Evolutionary conservation across 2,888 invertebrate species (phyloP).

Genomic region (Urechis unicinctus): DNA sequence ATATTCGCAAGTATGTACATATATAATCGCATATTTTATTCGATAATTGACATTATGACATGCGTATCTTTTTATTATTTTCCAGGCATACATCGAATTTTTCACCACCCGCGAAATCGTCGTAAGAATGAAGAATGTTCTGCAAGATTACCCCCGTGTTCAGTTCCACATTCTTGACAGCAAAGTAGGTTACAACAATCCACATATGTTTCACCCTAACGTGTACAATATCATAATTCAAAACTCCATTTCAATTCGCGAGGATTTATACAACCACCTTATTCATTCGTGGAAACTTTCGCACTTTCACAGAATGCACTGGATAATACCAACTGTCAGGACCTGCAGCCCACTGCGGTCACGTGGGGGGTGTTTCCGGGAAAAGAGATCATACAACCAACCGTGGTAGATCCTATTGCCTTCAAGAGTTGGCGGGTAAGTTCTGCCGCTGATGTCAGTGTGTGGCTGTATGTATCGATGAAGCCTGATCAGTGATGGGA

Average conservation of each 20-base stretch:
- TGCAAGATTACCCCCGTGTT: conserved; percentile 51
- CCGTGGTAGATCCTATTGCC: conserved; percentile 58
- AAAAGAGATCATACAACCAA: conserved; percentile 57
- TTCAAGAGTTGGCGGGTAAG: conserved; percentile 57
- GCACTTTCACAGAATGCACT: conserved; percentile 46
- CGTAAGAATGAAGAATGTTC: conserved; percentile 50
- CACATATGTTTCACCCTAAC: too few relatives aligned
- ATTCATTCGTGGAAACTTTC: too few relatives aligned
- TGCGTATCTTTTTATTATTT: too few relatives aligned
- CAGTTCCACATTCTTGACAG: conserved; percentile 57
- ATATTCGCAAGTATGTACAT: too few relatives aligned
- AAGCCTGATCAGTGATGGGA: too few relatives aligned
- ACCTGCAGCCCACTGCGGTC: conserved; percentile 55
- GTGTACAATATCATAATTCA: too few relatives aligned
- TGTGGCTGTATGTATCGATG: too few relatives aligned
- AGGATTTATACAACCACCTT: too few relatives aligned
- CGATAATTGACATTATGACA: too few relatives aligned
- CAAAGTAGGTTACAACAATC: conserved; percentile 37
- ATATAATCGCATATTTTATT: too few relatives aligned
- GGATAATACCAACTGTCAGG: conserved; percentile 55
- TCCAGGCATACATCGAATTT: conserved; percentile 58
- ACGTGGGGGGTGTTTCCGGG: conserved; percentile 62
- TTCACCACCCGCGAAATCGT: conserved; percentile 54
- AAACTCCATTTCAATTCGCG: too few relatives aligned
- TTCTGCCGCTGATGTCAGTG: too few relatives aligned